phyloP scores from a whole-genome alignment of 2,113 vertebrate genomes.

The Myrmecophaga tridactyla region DNA sequence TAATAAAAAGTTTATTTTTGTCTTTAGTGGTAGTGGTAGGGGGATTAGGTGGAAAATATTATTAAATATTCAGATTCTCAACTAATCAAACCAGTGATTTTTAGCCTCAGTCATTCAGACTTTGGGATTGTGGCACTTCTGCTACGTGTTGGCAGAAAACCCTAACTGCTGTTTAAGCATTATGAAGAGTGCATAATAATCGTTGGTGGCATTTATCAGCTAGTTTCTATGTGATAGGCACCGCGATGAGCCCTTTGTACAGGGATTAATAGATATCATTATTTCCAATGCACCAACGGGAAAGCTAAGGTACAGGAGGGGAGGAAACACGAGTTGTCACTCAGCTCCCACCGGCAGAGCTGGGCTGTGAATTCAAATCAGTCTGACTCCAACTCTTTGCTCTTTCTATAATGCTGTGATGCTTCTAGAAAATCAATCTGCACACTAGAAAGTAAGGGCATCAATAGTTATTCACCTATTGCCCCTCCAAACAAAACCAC shows the following conservation, averaged over 20 bases:
- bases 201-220: not conserved
- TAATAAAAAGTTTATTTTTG: not conserved
- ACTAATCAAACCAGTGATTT: not conserved
- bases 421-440: not conserved
- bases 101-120: not conserved
- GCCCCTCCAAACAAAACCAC: not conserved
- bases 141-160: not conserved
- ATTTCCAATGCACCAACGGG: not conserved
- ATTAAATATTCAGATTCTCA: not conserved
- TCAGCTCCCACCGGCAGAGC: not conserved
- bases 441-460: not conserved
- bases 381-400: too few species aligned
- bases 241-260: not conserved
- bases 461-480: accelerated
- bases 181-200: not conserved
- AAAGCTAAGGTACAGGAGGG: not conserved
- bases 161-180: not conserved
- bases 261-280: not conserved
- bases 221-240: not conserved
- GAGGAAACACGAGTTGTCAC: too few species aligned
- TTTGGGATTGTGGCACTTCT: not conserved
- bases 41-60: not conserved
- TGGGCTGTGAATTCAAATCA: not conserved
- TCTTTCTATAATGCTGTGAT: not conserved
- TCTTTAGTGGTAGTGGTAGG: not conserved